Conservation (phyloP, 2,888 invertebrate genomes). For the Leptopilina syphax region DNA sequence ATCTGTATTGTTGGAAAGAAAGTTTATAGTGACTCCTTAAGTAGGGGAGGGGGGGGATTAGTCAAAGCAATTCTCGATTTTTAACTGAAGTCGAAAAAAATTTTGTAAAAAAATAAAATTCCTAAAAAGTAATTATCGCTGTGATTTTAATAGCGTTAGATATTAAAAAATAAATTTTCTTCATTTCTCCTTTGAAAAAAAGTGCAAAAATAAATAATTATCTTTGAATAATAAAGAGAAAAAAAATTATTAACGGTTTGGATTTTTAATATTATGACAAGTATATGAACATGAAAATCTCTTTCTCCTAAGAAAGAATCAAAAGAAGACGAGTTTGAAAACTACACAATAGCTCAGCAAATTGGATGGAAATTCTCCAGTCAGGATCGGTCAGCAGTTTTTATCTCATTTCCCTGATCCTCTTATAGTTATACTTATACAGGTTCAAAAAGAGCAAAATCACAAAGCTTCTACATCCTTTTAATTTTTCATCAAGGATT, state of each 20-base stretch:
- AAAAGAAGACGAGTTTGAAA: conserved; percentile 1
- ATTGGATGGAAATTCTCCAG: conserved; percentile 56
- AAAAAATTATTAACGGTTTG: conserved; percentile 1
- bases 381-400: conserved; percentile 46
- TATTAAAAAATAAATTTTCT: too few relatives aligned
- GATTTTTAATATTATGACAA: not conserved
- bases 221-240: not conserved
- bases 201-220: too few relatives aligned
- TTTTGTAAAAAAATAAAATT: too few relatives aligned
- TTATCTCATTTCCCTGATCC: conserved; percentile 36
- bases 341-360: conserved; percentile 47
- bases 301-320: not conserved
- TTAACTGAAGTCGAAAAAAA: too few relatives aligned
- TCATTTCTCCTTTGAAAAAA: too few relatives aligned
- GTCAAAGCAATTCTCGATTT: too few relatives aligned
- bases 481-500: conserved; percentile 21
- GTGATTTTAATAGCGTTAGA: too few relatives aligned
- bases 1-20: too few relatives aligned
- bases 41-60: too few relatives aligned
- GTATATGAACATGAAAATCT: conserved; percentile 4
- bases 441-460: conserved; percentile 7
- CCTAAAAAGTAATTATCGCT: too few relatives aligned
- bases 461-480: conserved; percentile 18
- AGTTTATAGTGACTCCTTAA: too few relatives aligned
- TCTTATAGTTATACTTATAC: not conserved